phyloP scores from a whole-genome alignment of 2,888 invertebrate genomes.

The Linnaemya tessellans region DNA sequence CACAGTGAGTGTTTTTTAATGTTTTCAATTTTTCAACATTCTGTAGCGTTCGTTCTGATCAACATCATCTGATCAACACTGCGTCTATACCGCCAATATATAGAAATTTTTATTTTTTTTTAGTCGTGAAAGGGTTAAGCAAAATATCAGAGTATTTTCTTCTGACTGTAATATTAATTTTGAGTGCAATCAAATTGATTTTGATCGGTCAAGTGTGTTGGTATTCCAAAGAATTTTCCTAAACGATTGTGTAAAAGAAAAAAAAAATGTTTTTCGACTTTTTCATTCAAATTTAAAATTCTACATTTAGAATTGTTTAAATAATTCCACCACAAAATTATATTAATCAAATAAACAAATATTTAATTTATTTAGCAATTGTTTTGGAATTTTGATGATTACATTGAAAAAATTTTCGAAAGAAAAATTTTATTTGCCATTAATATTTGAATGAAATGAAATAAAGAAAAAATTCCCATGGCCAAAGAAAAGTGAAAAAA shows the following conservation, averaged over 20 bases:
- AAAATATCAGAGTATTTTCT: background rate
- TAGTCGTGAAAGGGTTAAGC: constrained; percentile 42
- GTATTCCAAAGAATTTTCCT: constrained; percentile 20
- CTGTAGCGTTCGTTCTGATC: background rate
- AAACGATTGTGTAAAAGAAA: too few relatives aligned
- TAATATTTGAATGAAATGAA: background rate
- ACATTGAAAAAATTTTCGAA: background rate
- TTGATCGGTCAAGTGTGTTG: constrained; percentile 34
- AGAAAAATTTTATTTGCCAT: background rate
- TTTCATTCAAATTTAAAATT: too few relatives aligned
- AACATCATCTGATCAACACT: background rate
- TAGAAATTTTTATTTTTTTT: background rate
- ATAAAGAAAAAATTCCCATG: background rate
- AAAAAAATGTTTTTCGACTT: too few relatives aligned
- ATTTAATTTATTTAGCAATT: constrained; percentile 62
- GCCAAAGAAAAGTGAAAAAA: constrained; percentile 46
- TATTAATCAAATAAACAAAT: constrained; percentile 59
- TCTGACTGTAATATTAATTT: background rate
- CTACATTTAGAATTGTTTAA: background rate
- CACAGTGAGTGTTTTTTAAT: constrained; percentile 1
- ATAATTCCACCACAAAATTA: constrained; percentile 27
- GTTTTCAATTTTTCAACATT: constrained; percentile 20
- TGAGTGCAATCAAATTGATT: constrained; percentile 37
- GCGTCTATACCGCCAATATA: constrained; percentile 1
- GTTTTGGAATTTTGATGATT: constrained; percentile 64